Percentiles rank a stretch among this genome's conserved stretches.
Evolutionary conservation across 2,888 invertebrate species (phyloP).

Genomic region (Cataglyphis rosenhaueri): DNA sequence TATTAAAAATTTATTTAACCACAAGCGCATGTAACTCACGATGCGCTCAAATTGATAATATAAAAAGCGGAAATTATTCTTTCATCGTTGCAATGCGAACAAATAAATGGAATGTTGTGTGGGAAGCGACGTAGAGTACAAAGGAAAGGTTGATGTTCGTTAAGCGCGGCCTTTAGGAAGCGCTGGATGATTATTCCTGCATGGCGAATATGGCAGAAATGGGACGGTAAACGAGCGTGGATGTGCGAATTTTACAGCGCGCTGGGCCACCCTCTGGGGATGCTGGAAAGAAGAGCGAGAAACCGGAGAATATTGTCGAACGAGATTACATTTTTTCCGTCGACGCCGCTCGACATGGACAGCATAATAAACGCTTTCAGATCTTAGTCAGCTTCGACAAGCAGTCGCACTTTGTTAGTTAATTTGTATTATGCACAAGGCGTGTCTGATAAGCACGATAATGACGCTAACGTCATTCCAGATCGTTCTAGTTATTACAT

Average conservation of each 20-base stretch:
- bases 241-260: slow-evolving; percentile 42
- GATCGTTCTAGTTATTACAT: background rate
- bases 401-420: background rate
- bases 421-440: slow-evolving; percentile 2
- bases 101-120: background rate
- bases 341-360: background rate
- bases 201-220: slow-evolving; percentile 9
- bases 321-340: slow-evolving; percentile 31
- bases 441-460: background rate
- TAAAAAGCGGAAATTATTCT: slow-evolving; percentile 5
- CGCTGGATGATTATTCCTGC: slow-evolving; percentile 30
- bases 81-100: background rate
- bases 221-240: slow-evolving; percentile 35
- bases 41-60: background rate
- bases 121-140: background rate
- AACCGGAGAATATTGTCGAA: slow-evolving; percentile 39
- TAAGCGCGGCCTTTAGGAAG: slow-evolving; percentile 26
- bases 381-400: slow-evolving; percentile 4
- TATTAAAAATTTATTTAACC: background rate
- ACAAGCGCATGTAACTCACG: background rate
- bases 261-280: background rate
- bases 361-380: slow-evolving; percentile 13
- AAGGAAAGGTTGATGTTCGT: slow-evolving; percentile 24
- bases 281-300: slow-evolving; percentile 28
- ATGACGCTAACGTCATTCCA: background rate